These are phyloP conservation scores for Aphaenogaster rudis DNA, from an alignment of 1,140 invertebrate species.

Conservation along the genomic window DNA sequence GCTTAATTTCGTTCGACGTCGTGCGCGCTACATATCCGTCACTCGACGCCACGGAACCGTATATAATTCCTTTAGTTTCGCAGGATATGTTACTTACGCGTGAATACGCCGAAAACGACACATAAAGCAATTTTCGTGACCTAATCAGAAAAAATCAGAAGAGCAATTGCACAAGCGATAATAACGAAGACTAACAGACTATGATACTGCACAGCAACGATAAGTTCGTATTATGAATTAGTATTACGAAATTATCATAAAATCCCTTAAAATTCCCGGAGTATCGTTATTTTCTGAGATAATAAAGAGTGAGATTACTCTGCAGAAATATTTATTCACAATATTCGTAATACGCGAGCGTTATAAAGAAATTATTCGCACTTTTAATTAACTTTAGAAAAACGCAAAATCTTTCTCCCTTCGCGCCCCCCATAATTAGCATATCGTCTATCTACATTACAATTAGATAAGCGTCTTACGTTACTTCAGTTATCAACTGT, in stretches of 20 bases:
- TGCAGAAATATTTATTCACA: neutral
- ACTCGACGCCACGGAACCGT: neutral
- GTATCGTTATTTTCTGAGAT: neutral
- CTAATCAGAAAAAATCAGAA: neutral
- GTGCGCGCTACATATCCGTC: constrained; percentile 29
- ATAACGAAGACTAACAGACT: neutral
- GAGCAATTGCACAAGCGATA: neutral
- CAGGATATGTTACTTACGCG: constrained; percentile 20
- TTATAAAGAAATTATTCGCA: neutral
- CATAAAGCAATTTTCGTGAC: neutral
- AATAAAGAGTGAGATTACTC: neutral
- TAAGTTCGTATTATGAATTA: constrained; percentile 1
- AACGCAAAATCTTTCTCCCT: neutral
- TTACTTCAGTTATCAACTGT: constrained; percentile 6
- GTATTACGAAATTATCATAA: neutral
- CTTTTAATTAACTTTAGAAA: neutral
- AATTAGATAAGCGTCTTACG: constrained; percentile 29
- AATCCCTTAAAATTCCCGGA: neutral
- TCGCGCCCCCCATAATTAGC: neutral
- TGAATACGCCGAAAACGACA: neutral
- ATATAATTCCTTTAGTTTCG: constrained; percentile 50
- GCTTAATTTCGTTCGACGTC: constrained; percentile 70
- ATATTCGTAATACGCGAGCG: neutral
- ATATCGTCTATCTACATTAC: neutral
- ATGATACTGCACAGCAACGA: neutral